A percentile compares a stretch with the other conserved stretches of the same genome.
Evolutionary conservation across 2,888 invertebrate species (phyloP).

Genomic region (Theodoxus fluviatilis): DNA sequence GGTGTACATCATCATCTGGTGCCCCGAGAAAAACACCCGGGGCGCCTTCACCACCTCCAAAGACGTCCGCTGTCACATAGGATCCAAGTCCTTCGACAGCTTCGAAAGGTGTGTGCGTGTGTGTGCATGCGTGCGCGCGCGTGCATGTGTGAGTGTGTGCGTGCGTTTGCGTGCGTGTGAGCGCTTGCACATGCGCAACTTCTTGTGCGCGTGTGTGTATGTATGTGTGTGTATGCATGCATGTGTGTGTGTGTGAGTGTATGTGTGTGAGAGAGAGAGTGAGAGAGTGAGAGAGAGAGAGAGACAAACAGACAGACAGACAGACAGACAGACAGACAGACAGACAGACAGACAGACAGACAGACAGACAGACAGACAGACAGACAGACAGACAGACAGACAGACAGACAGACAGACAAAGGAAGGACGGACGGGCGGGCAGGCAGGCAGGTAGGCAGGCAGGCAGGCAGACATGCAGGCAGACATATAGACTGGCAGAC

Average conservation of each 20-base stretch:
- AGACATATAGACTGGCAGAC: too few species aligned
- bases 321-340: not conserved
- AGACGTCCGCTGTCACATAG: conserved; percentile 76
- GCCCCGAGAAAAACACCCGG: conserved; percentile 80
- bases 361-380: too few species aligned
- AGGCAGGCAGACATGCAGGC: too few species aligned
- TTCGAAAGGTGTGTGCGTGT: conserved; percentile 38
- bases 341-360: too few species aligned
- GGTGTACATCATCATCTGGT: conserved; percentile 77
- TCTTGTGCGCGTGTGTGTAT: not conserved
- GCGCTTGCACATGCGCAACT: not conserved
- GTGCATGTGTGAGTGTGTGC: conserved; percentile 16
- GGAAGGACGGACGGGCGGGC: too few species aligned
- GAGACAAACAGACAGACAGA: not conserved
- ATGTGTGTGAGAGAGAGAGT: not conserved
- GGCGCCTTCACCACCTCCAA: conserved; percentile 79
- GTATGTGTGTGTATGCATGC: not conserved
- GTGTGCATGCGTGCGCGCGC: conserved; percentile 4
- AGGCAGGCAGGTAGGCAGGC: too few species aligned
- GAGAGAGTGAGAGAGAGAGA: not conserved
- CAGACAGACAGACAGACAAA: too few species aligned
- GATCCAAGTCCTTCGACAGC: conserved; percentile 58
- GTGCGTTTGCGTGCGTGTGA: conserved; percentile 9
- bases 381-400: too few species aligned
- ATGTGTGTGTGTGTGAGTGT: not conserved